Percentiles rank a stretch among this genome's conserved stretches.
Conservation (phyloP, 2,113 vertebrate species). For the Amia ocellicauda region DNA sequence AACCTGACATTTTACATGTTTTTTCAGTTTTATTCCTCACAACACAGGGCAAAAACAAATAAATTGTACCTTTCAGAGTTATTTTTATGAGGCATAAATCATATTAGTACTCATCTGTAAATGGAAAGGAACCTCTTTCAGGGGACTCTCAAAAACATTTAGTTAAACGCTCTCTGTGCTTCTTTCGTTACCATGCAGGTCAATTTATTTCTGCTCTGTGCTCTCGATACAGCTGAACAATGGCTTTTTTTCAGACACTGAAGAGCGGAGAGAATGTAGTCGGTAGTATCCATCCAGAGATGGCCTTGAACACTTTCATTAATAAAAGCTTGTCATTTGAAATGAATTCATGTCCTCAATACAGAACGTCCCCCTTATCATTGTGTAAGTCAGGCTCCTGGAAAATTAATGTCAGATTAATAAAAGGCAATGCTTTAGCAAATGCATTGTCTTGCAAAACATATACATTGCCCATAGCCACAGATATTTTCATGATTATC, state of each 20-base stretch:
- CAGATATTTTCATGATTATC: conserved; percentile 42
- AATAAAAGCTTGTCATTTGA: conserved; percentile 63
- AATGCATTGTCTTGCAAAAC: not conserved
- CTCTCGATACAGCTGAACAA: conserved; percentile 63
- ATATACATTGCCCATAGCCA: conserved; percentile 46
- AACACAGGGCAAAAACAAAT: conserved; percentile 19
- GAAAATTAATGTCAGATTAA: conserved; percentile 54
- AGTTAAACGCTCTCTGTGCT: conserved; percentile 56
- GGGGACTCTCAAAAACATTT: conserved; percentile 56
- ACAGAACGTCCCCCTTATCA: conserved; percentile 38
- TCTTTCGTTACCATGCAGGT: conserved; percentile 56
- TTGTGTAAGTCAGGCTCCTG: conserved; percentile 49
- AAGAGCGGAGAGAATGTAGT: conserved; percentile 52
- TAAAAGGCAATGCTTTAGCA: conserved; percentile 44
- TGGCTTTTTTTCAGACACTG: conserved; percentile 55
- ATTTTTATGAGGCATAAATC: conserved; percentile 26
- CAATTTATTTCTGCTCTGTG: conserved; percentile 60
- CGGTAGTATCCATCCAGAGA: conserved; percentile 52
- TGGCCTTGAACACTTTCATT: conserved; percentile 58
- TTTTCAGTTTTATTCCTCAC: conserved; percentile 17
- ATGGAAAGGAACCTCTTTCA: conserved; percentile 62
- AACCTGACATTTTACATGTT: conserved; percentile 5
- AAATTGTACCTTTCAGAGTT: conserved; percentile 9
- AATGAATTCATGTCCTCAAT: conserved; percentile 54
- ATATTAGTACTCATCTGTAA: conserved; percentile 36